phyloP scores from a whole-genome alignment of 1,140 invertebrate species.

The Telenomus remus region DNA sequence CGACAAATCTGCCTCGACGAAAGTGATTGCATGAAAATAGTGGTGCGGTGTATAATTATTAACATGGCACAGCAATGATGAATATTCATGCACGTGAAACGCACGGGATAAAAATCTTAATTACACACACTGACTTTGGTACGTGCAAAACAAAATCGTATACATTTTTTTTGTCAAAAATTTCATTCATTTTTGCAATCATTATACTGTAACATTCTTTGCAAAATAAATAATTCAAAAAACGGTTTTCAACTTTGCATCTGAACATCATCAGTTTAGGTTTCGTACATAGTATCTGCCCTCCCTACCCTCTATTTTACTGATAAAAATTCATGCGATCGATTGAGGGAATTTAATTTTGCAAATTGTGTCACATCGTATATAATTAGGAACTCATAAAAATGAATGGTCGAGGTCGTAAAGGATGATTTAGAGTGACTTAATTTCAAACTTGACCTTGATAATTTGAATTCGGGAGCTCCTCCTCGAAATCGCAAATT shows the following conservation, averaged over 20 bases:
- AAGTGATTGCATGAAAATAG: conserved; percentile 13
- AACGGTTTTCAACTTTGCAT: no score
- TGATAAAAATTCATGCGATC: conserved; percentile 18
- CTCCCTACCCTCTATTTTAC: neutral
- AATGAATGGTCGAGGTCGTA: conserved; percentile 5
- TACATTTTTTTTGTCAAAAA: neutral
- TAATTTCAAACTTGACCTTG: conserved; percentile 14
- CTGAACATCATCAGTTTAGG: no score
- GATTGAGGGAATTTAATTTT: conserved; percentile 21
- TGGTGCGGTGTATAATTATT: conserved; percentile 58
- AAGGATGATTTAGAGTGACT: conserved; percentile 21
- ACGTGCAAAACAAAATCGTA: conserved; percentile 10
- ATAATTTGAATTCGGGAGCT: conserved; percentile 15
- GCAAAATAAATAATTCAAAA: no score
- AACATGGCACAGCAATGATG: conserved; percentile 59
- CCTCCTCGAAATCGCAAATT: conserved; percentile 14
- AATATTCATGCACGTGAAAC: conserved; percentile 60
- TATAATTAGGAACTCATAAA: conserved; percentile 32
- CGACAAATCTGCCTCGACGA: conserved; percentile 31
- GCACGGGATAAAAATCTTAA: conserved; percentile 55
- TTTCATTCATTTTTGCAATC: no score
- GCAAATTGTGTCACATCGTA: conserved; percentile 23
- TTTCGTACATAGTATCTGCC: neutral
- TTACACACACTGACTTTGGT: conserved; percentile 39
- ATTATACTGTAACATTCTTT: no score